Percentiles rank a stretch among this genome's conserved stretches.
Conservation (phyloP, 2,797 vertebrate genomes). For the Rhinogobio ventralis region DNA sequence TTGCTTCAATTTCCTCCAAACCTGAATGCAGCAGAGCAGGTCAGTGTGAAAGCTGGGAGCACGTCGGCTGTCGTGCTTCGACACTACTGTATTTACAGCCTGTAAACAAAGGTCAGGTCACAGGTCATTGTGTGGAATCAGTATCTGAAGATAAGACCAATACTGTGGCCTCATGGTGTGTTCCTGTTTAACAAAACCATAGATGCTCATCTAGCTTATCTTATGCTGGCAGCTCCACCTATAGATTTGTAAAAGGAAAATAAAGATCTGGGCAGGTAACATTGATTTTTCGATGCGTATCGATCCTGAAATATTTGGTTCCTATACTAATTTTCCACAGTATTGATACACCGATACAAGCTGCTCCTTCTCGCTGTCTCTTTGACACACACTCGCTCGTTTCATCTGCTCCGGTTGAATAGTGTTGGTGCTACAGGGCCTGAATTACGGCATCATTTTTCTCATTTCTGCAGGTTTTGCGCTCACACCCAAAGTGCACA, state of each 20-base stretch:
- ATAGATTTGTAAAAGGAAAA: background rate
- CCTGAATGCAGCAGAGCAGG: conserved; percentile 29
- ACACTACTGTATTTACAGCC: conserved; percentile 12
- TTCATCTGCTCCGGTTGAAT: too few species aligned
- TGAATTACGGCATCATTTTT: background rate
- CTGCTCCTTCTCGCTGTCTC: too few species aligned
- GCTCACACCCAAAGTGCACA: too few species aligned
- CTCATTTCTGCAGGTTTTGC: too few species aligned
- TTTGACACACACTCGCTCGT: too few species aligned
- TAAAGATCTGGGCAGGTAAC: background rate
- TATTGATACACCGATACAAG: too few species aligned
- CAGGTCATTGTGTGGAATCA: background rate
- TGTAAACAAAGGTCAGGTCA: conserved; percentile 12
- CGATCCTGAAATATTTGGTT: background rate
- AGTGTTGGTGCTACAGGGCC: background rate
- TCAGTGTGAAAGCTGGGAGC: conserved; percentile 26
- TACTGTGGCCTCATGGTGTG: background rate
- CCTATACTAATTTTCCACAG: background rate
- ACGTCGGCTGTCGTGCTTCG: background rate
- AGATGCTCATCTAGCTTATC: background rate
- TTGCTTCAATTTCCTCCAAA: conserved; percentile 1
- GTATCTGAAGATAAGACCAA: background rate
- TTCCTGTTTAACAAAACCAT: conserved; percentile 1
- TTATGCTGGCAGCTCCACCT: background rate
- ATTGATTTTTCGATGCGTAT: background rate